phyloP scores from a whole-genome alignment of 2,113 vertebrate genomes.

The Limnothrissa miodon region DNA sequence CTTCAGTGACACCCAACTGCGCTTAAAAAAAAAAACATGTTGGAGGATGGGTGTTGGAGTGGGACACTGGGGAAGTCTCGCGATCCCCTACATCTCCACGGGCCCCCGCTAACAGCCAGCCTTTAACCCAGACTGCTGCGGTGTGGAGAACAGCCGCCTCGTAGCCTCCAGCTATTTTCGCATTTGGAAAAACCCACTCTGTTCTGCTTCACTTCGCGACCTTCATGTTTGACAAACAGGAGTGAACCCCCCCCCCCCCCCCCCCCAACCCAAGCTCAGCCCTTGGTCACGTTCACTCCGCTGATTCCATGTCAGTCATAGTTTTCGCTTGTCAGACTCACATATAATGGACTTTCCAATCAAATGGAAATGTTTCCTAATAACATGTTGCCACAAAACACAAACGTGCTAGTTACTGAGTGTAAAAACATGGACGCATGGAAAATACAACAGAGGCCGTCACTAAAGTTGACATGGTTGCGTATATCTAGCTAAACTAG shows the following conservation, averaged over 20 bases:
- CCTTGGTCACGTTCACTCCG: neutral
- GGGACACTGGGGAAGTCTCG: slow-evolving; percentile 80
- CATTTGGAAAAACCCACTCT: slow-evolving; percentile 50
- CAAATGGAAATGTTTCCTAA: neutral
- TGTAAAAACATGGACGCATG: neutral
- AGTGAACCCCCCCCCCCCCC: slow-evolving; percentile 57
- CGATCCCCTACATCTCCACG: slow-evolving; percentile 65
- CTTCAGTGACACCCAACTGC: slow-evolving; percentile 66
- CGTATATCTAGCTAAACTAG: neutral
- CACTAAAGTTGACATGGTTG: neutral
- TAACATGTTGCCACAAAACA: neutral
- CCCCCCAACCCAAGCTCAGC: slow-evolving; percentile 30
- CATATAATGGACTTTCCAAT: neutral
- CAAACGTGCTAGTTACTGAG: neutral
- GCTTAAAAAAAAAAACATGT: slow-evolving; percentile 53
- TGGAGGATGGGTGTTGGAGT: slow-evolving; percentile 24
- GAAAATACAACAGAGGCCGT: neutral
- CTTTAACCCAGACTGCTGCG: slow-evolving; percentile 67
- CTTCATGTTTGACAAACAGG: slow-evolving; percentile 17
- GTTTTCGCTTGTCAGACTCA: neutral
- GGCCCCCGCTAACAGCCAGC: slow-evolving; percentile 57
- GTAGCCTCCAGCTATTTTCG: slow-evolving; percentile 61
- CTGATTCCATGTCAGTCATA: neutral
- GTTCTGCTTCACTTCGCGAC: slow-evolving; percentile 39
- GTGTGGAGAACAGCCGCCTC: slow-evolving; percentile 43